Evolutionary conservation across 2,888 invertebrate genomes (phyloP), one percentile per base, ranked within the genome.

Genomic region (Leucozona laternaria): DNA sequence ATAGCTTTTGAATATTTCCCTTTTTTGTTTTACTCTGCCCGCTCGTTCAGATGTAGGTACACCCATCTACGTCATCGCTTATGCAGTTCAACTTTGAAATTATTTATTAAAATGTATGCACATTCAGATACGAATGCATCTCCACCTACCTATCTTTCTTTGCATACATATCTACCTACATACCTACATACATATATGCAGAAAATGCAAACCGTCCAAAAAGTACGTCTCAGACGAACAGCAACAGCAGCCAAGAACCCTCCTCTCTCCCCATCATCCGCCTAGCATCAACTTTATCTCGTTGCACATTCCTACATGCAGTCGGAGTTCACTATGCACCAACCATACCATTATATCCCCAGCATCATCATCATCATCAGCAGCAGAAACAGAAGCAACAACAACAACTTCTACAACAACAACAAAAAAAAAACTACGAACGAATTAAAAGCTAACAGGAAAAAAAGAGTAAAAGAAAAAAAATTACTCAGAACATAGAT

Each of bases 1-100:
- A 75, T 76, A 68, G 53, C 58, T 71, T 62, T 78, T 71, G 48
- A 66, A 15, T 40, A 5, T 37, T 20, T 48, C 57, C 53, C 43
- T 62, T 68, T 45, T 22, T 55, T 34, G 4, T 45, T 79, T 34
- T 15, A 53, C 22, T 53, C 43, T 25, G 40, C 20, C 20, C 13
- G 25, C 68, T 43, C 15, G 72, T 55, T 77, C 31, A 66, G 48
- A 66, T 78, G 72, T n/a, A n/a, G n/a, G n/a, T 62, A 62, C 64
- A 79, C 62, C 78, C 78, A 86, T 82, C 82, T 73, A 82, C 86
- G 86, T 82, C 81, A 86, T 86, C 86, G 86, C 78, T 86, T 86
- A 86, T 82, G 86, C 86, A 86, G 86, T 86, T 86, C 86, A 86
- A 82, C 86, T 86, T 73, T 86, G 86, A 75, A 86, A 86, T 86